Evolutionary conservation across 2,113 vertebrate genomes (phyloP), one percentile per base, ranked within the genome.

Genomic region (Callospermophilus lateralis): DNA sequence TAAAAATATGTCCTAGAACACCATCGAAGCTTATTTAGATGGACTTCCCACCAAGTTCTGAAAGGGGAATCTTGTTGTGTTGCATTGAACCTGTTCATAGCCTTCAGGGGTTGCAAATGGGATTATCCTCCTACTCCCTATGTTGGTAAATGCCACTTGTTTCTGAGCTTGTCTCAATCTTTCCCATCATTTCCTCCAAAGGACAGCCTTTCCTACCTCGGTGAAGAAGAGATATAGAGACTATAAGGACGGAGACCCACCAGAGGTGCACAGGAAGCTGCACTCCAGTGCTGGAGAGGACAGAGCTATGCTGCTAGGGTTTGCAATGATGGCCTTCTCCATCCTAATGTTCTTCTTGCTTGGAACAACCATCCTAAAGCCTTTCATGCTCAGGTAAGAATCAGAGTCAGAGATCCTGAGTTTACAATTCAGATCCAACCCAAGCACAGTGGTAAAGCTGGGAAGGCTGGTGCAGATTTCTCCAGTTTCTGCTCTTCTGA

Each of bases 321-420:
- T 99, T 88, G 65, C 95, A 58, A 99, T 99, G 99, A 99, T 99
- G 98, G 98, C 97, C 51, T 99, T 99, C 93, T 99, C 99, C 1
- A 98, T 98, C 89, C 98, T 99, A 83, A 99, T 99, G 99, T 99
- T 99, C 98, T 99, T 99, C 81, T 97, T 99, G 93, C 97, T 99
- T 37, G 99, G 99, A 94, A 98, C 98, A 77, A 98, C 97, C 1
- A 94, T 98, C n/a, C 97, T 99, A 86, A 99, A 98, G 96, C 99
- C 99, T 13, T 98, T 98, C 77, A 74, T 99, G 53, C 98, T 98
- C 97, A 99, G 99, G 99, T 99, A 97, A 97, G 96, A 90, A 45
- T 67, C 3, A 76, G 84, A 83, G 84, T 53, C 53, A 74, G 28
- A 86, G 42, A 70, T n/a, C 5, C 20, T 24, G 26, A 58, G 74